A percentile compares a stretch with the other conserved stretches of the same genome.
These are phyloP conservation scores for Synergus umbraculus DNA, from an alignment of 2,888 invertebrate species.

Conservation along the genomic window DNA sequence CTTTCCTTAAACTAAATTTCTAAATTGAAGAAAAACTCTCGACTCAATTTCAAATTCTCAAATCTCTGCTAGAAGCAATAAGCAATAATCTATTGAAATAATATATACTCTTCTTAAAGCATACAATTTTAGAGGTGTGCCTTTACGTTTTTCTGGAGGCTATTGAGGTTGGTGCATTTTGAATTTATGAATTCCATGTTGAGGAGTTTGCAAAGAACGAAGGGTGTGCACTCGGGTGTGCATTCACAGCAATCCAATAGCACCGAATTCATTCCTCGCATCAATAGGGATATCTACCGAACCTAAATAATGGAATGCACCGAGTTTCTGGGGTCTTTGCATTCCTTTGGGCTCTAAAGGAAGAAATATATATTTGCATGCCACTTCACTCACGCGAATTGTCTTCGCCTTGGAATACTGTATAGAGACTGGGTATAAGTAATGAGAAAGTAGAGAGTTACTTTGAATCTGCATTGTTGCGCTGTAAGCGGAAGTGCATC, in stretches of 20 bases:
- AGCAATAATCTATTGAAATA: background rate
- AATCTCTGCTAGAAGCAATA: background rate
- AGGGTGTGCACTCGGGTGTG: slow-evolving; percentile 38
- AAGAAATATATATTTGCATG: slow-evolving; percentile 53
- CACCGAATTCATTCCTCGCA: slow-evolving; percentile 35
- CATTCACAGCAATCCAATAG: slow-evolving; percentile 40
- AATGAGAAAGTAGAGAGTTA: slow-evolving; percentile 61
- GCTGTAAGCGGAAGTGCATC: slow-evolving; percentile 50
- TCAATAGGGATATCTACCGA: slow-evolving; percentile 50
- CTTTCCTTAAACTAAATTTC: background rate
- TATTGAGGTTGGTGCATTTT: slow-evolving; percentile 26
- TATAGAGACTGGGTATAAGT: slow-evolving; percentile 57
- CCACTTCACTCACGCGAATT: slow-evolving; percentile 49
- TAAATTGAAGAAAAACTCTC: background rate
- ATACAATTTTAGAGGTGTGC: background rate
- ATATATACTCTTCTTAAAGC: background rate
- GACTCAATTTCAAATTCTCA: too few species aligned
- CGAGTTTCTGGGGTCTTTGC: slow-evolving; percentile 41
- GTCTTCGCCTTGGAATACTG: slow-evolving; percentile 52
- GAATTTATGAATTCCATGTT: slow-evolving; percentile 27
- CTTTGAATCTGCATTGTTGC: slow-evolving; percentile 58
- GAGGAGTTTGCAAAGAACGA: background rate
- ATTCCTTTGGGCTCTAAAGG: slow-evolving; percentile 54
- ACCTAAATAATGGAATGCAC: slow-evolving; percentile 45
- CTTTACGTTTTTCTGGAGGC: slow-evolving; percentile 4